A percentile compares a stretch with the other conserved stretches of the same genome.
Evolutionary conservation across 2,797 vertebrate species (phyloP).

Genomic region (Pelochelys cantorii): DNA sequence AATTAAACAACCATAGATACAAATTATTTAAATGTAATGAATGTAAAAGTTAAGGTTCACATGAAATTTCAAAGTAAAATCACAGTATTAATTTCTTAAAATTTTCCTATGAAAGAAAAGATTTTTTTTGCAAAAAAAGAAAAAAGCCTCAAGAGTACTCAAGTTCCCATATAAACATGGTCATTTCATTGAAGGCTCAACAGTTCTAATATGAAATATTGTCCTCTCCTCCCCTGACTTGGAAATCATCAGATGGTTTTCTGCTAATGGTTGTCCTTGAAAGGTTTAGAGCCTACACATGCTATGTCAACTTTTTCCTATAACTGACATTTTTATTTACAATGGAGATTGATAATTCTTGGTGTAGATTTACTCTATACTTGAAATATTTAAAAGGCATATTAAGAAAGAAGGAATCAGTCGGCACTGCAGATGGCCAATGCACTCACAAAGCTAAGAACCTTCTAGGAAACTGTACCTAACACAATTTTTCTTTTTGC

Average conservation of each 20-base stretch:
- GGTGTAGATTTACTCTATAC: not conserved
- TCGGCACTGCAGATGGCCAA: not conserved
- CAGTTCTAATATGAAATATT: not conserved
- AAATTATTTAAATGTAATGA: not conserved
- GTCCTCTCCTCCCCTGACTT: not conserved
- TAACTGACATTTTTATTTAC: not conserved
- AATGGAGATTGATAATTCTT: not conserved
- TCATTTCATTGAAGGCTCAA: not conserved
- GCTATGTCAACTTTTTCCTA: not conserved
- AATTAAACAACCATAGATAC: not conserved
- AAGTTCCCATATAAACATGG: not conserved
- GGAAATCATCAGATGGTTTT: not conserved
- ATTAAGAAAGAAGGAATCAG: not conserved
- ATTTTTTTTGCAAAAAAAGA: too few species aligned
- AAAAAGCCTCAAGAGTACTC: not conserved
- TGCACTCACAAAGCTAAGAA: not conserved
- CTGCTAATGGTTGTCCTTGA: not conserved
- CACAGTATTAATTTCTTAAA: not conserved
- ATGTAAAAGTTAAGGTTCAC: not conserved
- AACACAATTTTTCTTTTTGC: not conserved
- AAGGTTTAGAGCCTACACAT: not conserved
- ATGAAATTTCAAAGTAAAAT: not conserved
- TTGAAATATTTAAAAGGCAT: not conserved
- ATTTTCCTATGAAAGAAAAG: not conserved
- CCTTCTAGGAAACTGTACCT: not conserved